Evolutionary conservation across 2,113 vertebrate species (phyloP).

Genomic region (Gallinago jamesoni): DNA sequence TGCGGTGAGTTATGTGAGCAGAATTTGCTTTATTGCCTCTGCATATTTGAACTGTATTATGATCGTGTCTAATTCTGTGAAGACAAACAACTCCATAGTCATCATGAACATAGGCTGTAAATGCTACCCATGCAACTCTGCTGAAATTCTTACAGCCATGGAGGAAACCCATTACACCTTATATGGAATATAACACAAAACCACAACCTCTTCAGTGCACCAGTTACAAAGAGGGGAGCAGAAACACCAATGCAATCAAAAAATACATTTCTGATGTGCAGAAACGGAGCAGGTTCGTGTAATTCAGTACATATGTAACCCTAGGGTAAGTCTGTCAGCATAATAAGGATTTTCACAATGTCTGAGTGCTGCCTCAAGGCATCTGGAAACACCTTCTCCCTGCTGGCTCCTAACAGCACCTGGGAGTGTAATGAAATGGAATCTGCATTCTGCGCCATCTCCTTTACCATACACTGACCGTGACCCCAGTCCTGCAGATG

Average conservation of each 20-base stretch:
- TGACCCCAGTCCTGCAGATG: not conserved
- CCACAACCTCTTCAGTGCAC: not conserved
- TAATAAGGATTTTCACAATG: not conserved
- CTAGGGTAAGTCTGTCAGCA: not conserved
- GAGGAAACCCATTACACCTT: not conserved
- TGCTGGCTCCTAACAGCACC: not conserved
- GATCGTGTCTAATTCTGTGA: not conserved
- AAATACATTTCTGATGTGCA: not conserved
- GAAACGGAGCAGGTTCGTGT: not conserved
- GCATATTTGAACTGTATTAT: not conserved
- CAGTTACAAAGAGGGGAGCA: not conserved
- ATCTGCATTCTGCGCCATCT: not conserved
- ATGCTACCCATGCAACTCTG: not conserved
- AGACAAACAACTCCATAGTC: slow-evolving; percentile 11
- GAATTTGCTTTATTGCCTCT: slow-evolving; percentile 7
- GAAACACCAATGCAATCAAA: not conserved
- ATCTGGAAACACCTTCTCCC: slow-evolving; percentile 16
- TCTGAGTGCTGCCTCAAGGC: not conserved
- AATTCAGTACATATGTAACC: not conserved
- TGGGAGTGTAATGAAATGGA: not conserved
- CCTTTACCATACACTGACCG: not conserved
- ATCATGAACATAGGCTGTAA: not conserved
- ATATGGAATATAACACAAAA: not conserved
- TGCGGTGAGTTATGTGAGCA: not conserved
- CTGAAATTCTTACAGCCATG: not conserved